Base-by-base conservation (phyloP, 2,888 invertebrate species). In the Andricus curvator region DNA sequence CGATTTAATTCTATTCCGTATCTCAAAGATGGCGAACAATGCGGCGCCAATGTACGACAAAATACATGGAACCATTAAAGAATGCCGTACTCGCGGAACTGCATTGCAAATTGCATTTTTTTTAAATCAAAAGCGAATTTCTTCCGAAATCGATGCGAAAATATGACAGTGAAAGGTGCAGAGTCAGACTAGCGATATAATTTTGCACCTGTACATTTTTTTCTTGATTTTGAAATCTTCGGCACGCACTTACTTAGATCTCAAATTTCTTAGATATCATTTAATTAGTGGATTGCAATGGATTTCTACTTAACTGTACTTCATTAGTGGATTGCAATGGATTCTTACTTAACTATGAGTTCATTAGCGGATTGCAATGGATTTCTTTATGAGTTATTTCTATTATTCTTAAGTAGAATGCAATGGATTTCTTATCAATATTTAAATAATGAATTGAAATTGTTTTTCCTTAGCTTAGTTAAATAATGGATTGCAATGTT, bases 361-460 rank as follows among this genome's bases (percentile, higher is more conserved):
- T 25, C 25, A 70, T 48, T 70, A 70, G 48, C 51, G 70, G 70
- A 74, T 74, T 74, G 70, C 70, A 74, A 74, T 74, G 70, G 22
- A 22, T 74, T 74, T 51, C 33, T 20, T 33, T 29, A 13, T n/a
- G 15, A 48, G 48, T 9, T 70, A 44, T 20, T 17, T 62, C 11
- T 17, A n/a, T n/a, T 48, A 41, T 44, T 44, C 44, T 44, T 44
- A 15, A 44, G 37, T 41, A 9, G 66, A 67, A 41, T 67, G 33
- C n/a, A 33, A 41, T 67, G 66, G n/a, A n/a, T 67, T 67, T 17
- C 44, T n/a, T 37, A n/a, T n/a, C 9, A 17, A n/a, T 67, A 41
- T 11, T 41, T 37, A 41, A 41, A 37, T 37, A 37, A 41, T 66
- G 66, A 15, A 66, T 37, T 66, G 37, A n/a, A 41, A 68, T 67